Conservation (phyloP, 2,113 vertebrate genomes). For the Oceanites oceanicus region DNA sequence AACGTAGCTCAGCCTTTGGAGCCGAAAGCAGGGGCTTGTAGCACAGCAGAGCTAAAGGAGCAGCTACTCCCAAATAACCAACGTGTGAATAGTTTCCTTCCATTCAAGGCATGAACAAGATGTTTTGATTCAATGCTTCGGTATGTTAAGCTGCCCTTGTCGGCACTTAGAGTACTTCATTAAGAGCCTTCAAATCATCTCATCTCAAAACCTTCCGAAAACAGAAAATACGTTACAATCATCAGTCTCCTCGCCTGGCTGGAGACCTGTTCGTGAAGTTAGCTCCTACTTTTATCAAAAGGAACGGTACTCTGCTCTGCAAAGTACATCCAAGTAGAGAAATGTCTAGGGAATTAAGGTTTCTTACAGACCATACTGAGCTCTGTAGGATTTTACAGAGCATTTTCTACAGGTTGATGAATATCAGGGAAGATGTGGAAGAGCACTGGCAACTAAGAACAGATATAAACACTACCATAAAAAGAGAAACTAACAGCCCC, state of each 20-base stretch:
- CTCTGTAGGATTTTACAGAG: not conserved
- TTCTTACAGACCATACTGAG: not conserved
- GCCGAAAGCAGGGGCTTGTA: not conserved
- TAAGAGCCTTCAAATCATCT: slow-evolving; percentile 20
- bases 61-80: slow-evolving; percentile 42
- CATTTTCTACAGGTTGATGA: slow-evolving; percentile 16
- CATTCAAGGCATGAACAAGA: slow-evolving; percentile 59
- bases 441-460: not conserved
- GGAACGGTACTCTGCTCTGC: not conserved
- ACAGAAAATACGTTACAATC: not conserved
- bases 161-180: slow-evolving; percentile 19
- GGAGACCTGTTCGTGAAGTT: not conserved
- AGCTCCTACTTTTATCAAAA: not conserved
- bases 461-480: slow-evolving; percentile 49
- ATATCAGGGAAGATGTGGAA: not conserved
- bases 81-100: slow-evolving; percentile 54
- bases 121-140: slow-evolving; percentile 43
- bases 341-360: not conserved
- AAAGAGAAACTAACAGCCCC: slow-evolving; percentile 17
- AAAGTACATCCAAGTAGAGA: not conserved
- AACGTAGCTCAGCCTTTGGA: not conserved
- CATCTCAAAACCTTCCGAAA: slow-evolving; percentile 6
- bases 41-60: not conserved
- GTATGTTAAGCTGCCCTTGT: slow-evolving; percentile 59
- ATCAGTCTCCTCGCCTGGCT: not conserved